phyloP scores from a whole-genome alignment of 2,888 invertebrate genomes.

The Ischnura elegans region DNA sequence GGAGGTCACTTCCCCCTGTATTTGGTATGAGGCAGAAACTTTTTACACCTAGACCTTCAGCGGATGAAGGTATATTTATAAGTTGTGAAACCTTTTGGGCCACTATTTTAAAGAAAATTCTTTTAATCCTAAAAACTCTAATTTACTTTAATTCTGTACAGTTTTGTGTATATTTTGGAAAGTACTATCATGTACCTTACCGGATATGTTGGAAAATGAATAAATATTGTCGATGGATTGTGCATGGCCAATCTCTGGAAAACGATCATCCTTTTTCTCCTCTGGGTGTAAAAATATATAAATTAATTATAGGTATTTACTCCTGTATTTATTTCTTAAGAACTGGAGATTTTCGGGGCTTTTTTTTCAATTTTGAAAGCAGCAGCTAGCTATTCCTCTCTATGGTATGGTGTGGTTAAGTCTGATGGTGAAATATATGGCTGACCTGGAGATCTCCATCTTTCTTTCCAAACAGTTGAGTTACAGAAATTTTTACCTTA shows the following conservation, averaged over 20 bases:
- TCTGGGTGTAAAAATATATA: background rate
- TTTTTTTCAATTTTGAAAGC: too few relatives aligned
- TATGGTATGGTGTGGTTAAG: too few relatives aligned
- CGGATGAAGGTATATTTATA: constrained; percentile 57
- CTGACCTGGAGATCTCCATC: too few relatives aligned
- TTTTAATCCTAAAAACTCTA: constrained; percentile 54
- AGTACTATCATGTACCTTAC: constrained; percentile 77
- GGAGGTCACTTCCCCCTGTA: constrained; percentile 26
- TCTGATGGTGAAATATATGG: too few relatives aligned
- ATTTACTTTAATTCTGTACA: constrained; percentile 60
- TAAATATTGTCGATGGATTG: constrained; percentile 48
- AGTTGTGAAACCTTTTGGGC: constrained; percentile 45
- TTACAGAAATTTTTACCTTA: too few relatives aligned
- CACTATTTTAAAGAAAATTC: constrained; percentile 58
- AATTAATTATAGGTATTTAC: too few relatives aligned
- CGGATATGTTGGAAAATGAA: constrained; percentile 74
- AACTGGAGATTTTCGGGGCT: too few relatives aligned
- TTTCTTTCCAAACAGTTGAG: too few relatives aligned
- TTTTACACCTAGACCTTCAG: constrained; percentile 16
- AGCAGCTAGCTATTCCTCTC: too few relatives aligned
- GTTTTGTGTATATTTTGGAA: constrained; percentile 69
- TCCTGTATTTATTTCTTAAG: too few relatives aligned
- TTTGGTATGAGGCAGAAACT: constrained; percentile 31
- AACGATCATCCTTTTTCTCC: background rate
- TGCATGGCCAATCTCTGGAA: background rate